Percentiles rank a stretch among this genome's conserved stretches.
phyloP scores from a whole-genome alignment of 2,113 vertebrate genomes.

The Sterrhoptilus dennistouni region DNA sequence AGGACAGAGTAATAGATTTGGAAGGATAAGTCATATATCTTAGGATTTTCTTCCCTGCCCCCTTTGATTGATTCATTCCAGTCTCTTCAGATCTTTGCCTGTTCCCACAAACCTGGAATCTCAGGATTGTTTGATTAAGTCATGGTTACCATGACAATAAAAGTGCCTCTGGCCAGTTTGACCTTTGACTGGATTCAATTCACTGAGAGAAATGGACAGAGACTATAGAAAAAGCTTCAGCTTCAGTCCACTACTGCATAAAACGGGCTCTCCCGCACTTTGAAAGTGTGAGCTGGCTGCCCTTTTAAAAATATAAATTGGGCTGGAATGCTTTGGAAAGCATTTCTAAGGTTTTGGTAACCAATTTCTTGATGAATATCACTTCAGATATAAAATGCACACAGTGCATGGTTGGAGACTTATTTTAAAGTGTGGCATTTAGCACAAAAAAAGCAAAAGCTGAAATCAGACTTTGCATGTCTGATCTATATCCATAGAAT shows the following conservation, averaged over 20 bases:
- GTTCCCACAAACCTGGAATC: constrained; percentile 81
- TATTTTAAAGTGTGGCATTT: background rate
- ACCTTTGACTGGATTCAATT: constrained; percentile 86
- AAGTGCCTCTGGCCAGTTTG: constrained; percentile 86
- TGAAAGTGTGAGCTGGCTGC: background rate
- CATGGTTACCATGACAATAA: constrained; percentile 79
- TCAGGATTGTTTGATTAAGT: constrained; percentile 90
- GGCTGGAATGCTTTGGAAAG: background rate
- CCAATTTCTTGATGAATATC: background rate
- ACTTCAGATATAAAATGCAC: background rate
- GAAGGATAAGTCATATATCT: constrained; percentile 76
- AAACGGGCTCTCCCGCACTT: background rate
- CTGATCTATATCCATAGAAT: background rate
- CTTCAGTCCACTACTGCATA: constrained; percentile 34
- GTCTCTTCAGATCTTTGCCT: constrained; percentile 70
- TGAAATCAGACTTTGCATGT: background rate
- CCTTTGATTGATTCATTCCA: constrained; percentile 77
- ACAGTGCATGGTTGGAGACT: background rate
- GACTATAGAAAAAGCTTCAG: constrained; percentile 59
- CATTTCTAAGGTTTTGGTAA: background rate
- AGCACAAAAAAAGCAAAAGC: background rate
- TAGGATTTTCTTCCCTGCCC: constrained; percentile 61
- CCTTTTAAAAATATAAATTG: constrained; percentile 19
- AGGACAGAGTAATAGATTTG: constrained; percentile 73
- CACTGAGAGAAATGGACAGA: constrained; percentile 80